These are phyloP conservation scores for Gymnopithys bicolor DNA, from an alignment of 2,797 vertebrate species.

Conservation along the genomic window DNA sequence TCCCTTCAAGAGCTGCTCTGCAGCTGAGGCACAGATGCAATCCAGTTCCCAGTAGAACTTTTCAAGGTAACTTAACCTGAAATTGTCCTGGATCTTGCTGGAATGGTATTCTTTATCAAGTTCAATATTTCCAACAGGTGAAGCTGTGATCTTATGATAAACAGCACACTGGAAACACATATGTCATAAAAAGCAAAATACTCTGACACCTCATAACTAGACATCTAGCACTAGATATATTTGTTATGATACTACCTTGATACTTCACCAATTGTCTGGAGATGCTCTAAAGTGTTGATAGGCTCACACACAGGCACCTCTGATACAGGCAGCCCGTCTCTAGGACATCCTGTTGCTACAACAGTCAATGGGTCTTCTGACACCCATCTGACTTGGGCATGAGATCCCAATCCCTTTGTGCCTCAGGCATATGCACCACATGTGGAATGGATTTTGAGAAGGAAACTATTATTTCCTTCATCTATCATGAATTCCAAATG, in stretches of 20 bases:
- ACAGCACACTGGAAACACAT: not conserved
- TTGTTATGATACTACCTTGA: not conserved
- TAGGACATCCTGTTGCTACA: not conserved
- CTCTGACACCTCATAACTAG: not conserved
- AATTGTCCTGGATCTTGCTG: not conserved
- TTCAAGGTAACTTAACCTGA: not conserved
- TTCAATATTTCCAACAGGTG: not conserved
- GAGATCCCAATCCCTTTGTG: not conserved
- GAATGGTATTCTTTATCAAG: not conserved
- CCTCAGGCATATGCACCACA: not conserved
- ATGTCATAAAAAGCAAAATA: not conserved
- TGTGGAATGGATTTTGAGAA: slow-evolving; percentile 30
- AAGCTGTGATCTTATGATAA: not conserved
- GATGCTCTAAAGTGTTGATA: not conserved
- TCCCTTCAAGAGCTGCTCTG: not conserved
- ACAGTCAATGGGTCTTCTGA: not conserved
- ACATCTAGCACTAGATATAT: not conserved
- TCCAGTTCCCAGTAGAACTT: not conserved
- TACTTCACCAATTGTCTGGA: not conserved
- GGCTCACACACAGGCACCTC: not conserved
- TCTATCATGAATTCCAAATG: slow-evolving; percentile 28
- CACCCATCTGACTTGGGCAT: not conserved
- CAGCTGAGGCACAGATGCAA: not conserved
- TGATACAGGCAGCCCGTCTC: not conserved
- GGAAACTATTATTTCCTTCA: slow-evolving; percentile 32